Evolutionary conservation across 2,888 invertebrate genomes (phyloP).

Genomic region (Criorhina ranunculi): DNA sequence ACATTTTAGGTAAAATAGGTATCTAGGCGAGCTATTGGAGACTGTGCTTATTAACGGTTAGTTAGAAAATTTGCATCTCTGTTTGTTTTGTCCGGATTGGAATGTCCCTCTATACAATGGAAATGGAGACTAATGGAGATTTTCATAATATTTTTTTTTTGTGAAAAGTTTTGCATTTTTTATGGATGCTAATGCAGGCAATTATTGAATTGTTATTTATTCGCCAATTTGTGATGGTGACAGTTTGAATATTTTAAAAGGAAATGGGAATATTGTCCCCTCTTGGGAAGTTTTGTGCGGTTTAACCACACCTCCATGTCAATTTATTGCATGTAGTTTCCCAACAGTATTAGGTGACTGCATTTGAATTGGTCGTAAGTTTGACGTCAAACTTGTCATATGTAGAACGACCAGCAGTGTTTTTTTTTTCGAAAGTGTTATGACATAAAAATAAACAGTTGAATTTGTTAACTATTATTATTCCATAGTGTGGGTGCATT

Average conservation of each 20-base stretch:
- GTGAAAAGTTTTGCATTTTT: background rate
- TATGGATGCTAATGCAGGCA: background rate
- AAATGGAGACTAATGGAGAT: background rate
- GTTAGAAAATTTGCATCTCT: background rate
- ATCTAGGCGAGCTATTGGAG: background rate
- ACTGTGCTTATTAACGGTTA: constrained; percentile 10
- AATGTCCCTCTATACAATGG: background rate
- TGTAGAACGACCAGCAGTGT: too few species aligned
- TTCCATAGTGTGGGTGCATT: too few species aligned
- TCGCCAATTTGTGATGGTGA: constrained; percentile 4
- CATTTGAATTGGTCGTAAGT: too few species aligned
- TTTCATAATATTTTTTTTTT: constrained; percentile 11
- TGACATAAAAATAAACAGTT: too few species aligned
- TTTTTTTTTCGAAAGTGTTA: too few species aligned
- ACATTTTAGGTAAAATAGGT: background rate
- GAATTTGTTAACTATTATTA: too few species aligned
- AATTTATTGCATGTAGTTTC: too few species aligned
- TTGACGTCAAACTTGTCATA: too few species aligned
- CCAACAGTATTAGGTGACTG: too few species aligned
- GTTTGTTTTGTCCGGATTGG: background rate
- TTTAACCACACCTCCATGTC: too few species aligned
- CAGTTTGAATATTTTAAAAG: background rate
- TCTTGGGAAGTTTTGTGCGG: too few species aligned
- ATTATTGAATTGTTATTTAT: constrained; percentile 1
- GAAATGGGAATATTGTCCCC: background rate